These are phyloP conservation scores for Lagorchestes hirsutus DNA, from an alignment of 2,797 vertebrate genomes.

Conservation along the genomic window DNA sequence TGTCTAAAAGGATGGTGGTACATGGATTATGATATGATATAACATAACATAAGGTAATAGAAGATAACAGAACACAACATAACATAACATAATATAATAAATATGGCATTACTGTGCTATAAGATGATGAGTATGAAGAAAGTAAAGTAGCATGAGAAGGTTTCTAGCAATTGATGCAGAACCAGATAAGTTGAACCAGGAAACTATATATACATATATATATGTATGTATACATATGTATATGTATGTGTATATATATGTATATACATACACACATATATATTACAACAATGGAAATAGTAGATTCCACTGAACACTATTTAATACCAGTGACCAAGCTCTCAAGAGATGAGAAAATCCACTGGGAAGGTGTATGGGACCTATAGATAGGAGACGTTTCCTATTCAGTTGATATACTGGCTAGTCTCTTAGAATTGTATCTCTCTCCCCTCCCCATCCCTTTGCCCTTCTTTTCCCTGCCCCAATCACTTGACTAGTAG, in stretches of 20 bases:
- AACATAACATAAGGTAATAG: too few relatives aligned
- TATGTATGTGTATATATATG: too few relatives aligned
- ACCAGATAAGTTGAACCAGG: neutral
- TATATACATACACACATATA: too few relatives aligned
- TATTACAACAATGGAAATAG: neutral
- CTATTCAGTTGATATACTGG: neutral
- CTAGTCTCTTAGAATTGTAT: neutral
- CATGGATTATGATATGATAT: neutral
- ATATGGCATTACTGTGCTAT: too few relatives aligned
- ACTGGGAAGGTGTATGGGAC: neutral
- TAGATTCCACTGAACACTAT: neutral
- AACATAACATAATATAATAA: neutral
- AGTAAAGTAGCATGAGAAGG: neutral
- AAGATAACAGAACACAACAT: too few relatives aligned
- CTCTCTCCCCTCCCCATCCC: too few relatives aligned
- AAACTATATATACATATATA: neutral
- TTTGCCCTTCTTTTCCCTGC: neutral
- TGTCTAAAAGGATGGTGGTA: neutral
- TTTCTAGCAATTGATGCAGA: neutral
- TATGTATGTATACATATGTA: too few relatives aligned
- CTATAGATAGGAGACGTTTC: neutral
- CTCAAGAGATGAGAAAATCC: neutral
- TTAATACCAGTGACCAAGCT: neutral
- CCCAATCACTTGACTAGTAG: neutral
- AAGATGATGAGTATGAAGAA: neutral